A percentile compares a stretch with the other conserved stretches of the same genome.
Conservation (phyloP, 30 jellyfish, hydroid and myxozoan species). For the Hydractinia echinata region DNA sequence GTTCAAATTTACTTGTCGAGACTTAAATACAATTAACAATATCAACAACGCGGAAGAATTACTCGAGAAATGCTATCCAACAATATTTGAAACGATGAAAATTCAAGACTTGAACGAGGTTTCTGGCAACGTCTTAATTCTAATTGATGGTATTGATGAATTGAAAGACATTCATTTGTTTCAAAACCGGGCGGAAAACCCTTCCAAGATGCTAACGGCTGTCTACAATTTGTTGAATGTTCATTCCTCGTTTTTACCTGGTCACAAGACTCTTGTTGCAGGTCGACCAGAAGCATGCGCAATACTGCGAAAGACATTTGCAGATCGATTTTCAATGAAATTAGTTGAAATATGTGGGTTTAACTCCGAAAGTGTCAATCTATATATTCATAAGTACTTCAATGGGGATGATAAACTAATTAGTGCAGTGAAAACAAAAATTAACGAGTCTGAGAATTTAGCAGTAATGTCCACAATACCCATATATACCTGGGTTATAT, state of each 20-base stretch:
- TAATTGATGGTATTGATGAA: constrained; percentile 23
- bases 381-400: not conserved
- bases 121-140: not conserved
- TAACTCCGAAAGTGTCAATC: not conserved
- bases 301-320: not conserved
- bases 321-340: not conserved
- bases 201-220: not conserved
- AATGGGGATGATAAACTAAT: not conserved
- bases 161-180: constrained; percentile 10
- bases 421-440: not conserved
- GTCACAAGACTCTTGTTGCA: constrained; percentile 16
- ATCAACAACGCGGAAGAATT: not conserved
- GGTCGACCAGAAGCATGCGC: constrained; percentile 20
- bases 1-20: not conserved
- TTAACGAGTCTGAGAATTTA: constrained; percentile 11
- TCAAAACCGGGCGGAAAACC: not conserved
- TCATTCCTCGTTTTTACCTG: not conserved
- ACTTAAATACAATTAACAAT: not conserved
- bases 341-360: constrained; percentile 23
- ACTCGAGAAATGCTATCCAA: not conserved
- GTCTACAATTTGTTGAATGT: not conserved
- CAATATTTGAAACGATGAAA: not conserved
- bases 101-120: not conserved
- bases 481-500: constrained; percentile 11
- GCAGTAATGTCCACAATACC: constrained; percentile 11